These are phyloP conservation scores for Serripes groenlandicus DNA, from an alignment of 2,888 invertebrate species.

Conservation along the genomic window DNA sequence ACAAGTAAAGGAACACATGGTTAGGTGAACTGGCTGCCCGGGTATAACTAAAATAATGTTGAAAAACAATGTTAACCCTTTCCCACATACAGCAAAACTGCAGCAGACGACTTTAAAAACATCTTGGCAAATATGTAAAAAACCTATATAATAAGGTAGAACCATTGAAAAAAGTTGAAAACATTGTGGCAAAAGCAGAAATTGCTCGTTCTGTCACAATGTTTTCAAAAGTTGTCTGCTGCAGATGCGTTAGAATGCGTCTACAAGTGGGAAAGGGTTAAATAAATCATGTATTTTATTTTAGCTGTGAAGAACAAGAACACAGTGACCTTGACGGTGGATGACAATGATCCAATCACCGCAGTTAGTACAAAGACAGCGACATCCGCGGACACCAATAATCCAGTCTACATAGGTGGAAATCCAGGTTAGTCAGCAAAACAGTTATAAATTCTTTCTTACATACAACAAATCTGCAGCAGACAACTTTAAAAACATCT, in stretches of 20 bases:
- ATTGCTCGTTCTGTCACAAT: not conserved
- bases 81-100: too few species aligned
- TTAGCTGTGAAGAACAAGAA: conserved; percentile 93
- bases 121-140: too few species aligned
- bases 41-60: too few species aligned
- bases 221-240: not conserved
- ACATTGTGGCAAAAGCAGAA: not conserved
- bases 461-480: too few species aligned
- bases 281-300: conserved; percentile 15
- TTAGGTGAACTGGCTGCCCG: too few species aligned
- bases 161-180: not conserved
- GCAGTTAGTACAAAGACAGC: conserved; percentile 91
- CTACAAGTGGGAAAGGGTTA: not conserved
- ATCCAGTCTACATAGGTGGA: conserved; percentile 96
- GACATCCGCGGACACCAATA: conserved; percentile 92
- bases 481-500: too few species aligned
- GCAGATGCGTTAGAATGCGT: not conserved
- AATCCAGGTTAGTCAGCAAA: conserved; percentile 89
- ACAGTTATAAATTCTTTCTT: too few species aligned
- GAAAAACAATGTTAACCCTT: too few species aligned
- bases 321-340: conserved; percentile 94
- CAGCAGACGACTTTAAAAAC: too few species aligned
- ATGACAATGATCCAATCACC: conserved; percentile 91
- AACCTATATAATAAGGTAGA: too few species aligned
- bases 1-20: too few species aligned